phyloP scores from a whole-genome alignment of 1,140 invertebrate species.

The Zaprionus ghesquierei region DNA sequence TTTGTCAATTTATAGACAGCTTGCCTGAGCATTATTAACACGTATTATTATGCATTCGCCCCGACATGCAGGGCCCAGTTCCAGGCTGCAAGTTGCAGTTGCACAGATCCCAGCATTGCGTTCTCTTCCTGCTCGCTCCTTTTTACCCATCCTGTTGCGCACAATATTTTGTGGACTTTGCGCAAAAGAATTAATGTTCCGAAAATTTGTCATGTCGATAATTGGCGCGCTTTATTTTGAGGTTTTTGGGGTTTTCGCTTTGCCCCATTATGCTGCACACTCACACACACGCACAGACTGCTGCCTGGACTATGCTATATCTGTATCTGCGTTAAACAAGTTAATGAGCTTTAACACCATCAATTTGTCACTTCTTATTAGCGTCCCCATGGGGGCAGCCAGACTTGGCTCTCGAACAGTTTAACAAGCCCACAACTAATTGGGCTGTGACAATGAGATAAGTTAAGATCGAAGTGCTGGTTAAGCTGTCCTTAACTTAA shows the following conservation, averaged over 20 bases:
- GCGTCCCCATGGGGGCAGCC: slow-evolving; percentile 54
- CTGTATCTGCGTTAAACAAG: slow-evolving; percentile 59
- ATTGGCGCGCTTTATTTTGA: slow-evolving; percentile 78
- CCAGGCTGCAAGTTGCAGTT: slow-evolving; percentile 17
- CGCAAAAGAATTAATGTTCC: slow-evolving; percentile 47
- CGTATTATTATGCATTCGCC: slow-evolving; percentile 74
- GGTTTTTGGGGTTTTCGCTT: slow-evolving; percentile 53
- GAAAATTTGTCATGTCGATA: slow-evolving; percentile 81
- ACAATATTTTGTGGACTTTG: slow-evolving; percentile 36
- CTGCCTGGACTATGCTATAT: slow-evolving; percentile 18
- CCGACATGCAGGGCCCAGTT: slow-evolving; percentile 3
- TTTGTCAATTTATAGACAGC: slow-evolving; percentile 82
- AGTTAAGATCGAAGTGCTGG: neutral
- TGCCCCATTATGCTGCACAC: slow-evolving; percentile 5
- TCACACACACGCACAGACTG: neutral
- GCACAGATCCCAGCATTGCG: slow-evolving; percentile 18
- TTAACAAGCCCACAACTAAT: slow-evolving; percentile 17
- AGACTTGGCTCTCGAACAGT: neutral
- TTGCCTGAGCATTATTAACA: slow-evolving; percentile 81
- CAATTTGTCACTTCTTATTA: slow-evolving; percentile 83
- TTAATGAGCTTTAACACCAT: slow-evolving; percentile 83
- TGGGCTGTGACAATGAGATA: slow-evolving; percentile 19
- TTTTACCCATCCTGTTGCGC: neutral
- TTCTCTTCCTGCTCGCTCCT: neutral
- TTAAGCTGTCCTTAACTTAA: neutral